Percentiles rank a stretch among this genome's conserved stretches.
Evolutionary conservation across 2,888 invertebrate genomes (phyloP).

Genomic region (Venustoraphidia nigricollis): DNA sequence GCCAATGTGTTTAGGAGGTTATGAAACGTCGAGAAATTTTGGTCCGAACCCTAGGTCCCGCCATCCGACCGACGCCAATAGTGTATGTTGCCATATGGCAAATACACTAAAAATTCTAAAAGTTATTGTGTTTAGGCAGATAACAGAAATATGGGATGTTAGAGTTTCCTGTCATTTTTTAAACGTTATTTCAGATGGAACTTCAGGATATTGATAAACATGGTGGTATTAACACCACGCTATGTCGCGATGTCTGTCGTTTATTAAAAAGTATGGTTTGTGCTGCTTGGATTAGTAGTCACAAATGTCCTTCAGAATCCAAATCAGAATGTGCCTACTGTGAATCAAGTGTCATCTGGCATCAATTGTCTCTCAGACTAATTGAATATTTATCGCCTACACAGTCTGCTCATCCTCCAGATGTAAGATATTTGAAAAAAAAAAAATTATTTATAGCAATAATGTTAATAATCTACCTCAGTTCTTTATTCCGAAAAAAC

Average conservation of each 20-base stretch:
- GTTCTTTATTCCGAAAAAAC: too few relatives aligned
- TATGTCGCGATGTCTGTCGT: slow-evolving; percentile 58
- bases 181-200: slow-evolving; percentile 43
- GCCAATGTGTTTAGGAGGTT: too few relatives aligned
- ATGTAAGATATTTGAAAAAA: slow-evolving; percentile 34
- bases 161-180: neutral
- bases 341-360: slow-evolving; percentile 88
- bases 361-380: slow-evolving; percentile 71
- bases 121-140: too few relatives aligned
- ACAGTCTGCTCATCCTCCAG: slow-evolving; percentile 55
- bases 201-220: slow-evolving; percentile 72
- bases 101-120: neutral
- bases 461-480: too few relatives aligned
- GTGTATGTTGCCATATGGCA: too few relatives aligned
- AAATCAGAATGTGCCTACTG: slow-evolving; percentile 72
- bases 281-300: slow-evolving; percentile 54
- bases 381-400: slow-evolving; percentile 67
- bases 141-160: neutral
- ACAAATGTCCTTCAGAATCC: slow-evolving; percentile 38
- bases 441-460: too few relatives aligned
- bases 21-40: too few relatives aligned
- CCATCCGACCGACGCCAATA: too few relatives aligned
- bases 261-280: slow-evolving; percentile 62
- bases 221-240: slow-evolving; percentile 58
- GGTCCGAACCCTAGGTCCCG: too few relatives aligned